Base-by-base conservation (phyloP, 1,140 invertebrate species). In the Drosophila bipectinata region DNA sequence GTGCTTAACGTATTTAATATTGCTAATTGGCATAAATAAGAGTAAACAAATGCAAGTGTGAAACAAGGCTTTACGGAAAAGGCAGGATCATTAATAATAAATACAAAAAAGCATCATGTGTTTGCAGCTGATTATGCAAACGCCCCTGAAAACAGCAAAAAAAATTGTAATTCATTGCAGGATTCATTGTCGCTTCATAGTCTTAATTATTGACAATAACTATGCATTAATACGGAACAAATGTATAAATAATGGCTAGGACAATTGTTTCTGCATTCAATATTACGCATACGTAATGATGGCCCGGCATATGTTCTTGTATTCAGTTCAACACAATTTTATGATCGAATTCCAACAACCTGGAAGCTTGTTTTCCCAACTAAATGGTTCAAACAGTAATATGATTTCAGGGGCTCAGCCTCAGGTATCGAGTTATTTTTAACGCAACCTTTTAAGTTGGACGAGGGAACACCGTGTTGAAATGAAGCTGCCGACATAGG, bases 1-100 rank as follows among this genome's bases (percentile, higher is more conserved):
- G 51, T 67, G 53, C 61, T 74, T 74, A 75, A 74, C 73, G 69
- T 79, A 67, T 77, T 74, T 63, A 77, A 85, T 77, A n/a, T 37
- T 37, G 34, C 12, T 57, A 81, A 71, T 39, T 44, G 41, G 15
- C 24, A 47, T 47, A 21, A 47, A 47, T 10, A 61, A 39, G 54
- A 44, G 64, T 61, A 64, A 77, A 64, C 55, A 60, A 39, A 49
- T 24, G 54, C 41, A 57, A 67, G 71, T 51, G 47, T 7, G 44
- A 58, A 32, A 47, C 44, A 39, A 51, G 48, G 37, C 39, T 57
- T 69, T 48, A 15, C 8, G 4, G 8, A 15, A 14, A 2, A 10
- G 14, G 12, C 41, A n/a, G 26, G 18, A 12, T 54, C 44, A 59
- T 60, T 72, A 53, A 53, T 60, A 72, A 72, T 72, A 37, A 26